Percentiles rank a stretch among this genome's conserved stretches.
These are phyloP conservation scores for Drosophila sordidula DNA, from an alignment of 2,888 invertebrate species.

Conservation along the genomic window DNA sequence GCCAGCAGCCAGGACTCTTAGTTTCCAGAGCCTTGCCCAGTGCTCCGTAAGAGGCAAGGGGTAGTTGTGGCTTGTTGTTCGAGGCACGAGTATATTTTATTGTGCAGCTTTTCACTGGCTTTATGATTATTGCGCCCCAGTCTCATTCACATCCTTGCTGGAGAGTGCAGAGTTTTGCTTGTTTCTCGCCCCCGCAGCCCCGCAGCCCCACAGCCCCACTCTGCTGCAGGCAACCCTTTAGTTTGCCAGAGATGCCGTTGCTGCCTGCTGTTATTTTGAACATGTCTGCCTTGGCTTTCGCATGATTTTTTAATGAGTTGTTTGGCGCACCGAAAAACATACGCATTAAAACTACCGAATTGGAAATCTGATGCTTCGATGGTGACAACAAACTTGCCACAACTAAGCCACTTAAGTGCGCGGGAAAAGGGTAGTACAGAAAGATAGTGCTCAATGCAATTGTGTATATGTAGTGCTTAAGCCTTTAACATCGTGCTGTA, in stretches of 20 bases:
- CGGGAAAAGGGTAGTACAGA: not conserved
- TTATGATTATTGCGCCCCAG: conserved; percentile 72
- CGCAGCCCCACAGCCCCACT: not conserved
- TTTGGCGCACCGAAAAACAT: conserved; percentile 34
- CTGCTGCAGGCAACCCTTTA: not conserved
- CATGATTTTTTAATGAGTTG: conserved; percentile 66
- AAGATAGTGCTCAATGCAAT: not conserved
- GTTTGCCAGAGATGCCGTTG: conserved; percentile 4
- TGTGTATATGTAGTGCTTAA: not conserved
- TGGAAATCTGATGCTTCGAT: conserved; percentile 31
- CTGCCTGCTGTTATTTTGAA: conserved; percentile 15
- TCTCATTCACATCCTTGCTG: conserved; percentile 38
- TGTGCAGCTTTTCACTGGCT: conserved; percentile 68
- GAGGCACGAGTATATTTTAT: conserved; percentile 54
- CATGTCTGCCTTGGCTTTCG: conserved; percentile 32
- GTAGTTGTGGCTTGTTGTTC: conserved; percentile 5
- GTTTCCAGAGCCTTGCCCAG: conserved; percentile 5
- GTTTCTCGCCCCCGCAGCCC: not conserved
- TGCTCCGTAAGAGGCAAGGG: not conserved
- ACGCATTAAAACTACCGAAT: conserved; percentile 54
- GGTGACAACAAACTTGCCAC: conserved; percentile 9
- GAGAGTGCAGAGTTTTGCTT: conserved; percentile 16
- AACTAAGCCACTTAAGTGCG: not conserved
- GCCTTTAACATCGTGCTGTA: too few relatives aligned
- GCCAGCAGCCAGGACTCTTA: conserved; percentile 10